Conservation (phyloP, 1,140 invertebrate species). For the Lethrus apterus region DNA sequence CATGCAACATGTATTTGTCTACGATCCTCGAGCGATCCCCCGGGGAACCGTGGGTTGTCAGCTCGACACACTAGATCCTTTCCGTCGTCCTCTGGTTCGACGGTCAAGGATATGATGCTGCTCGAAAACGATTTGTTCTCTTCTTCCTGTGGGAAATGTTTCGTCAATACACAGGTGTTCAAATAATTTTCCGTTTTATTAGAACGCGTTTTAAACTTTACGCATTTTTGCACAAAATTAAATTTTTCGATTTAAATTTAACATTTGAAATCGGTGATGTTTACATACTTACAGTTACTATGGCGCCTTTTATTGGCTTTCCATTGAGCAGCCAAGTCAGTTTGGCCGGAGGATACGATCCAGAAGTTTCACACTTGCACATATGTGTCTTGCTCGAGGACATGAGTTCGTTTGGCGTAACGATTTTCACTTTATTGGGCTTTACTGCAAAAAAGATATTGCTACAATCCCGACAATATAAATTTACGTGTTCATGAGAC, state of each 20-base stretch:
- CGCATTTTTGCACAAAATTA: too few species aligned
- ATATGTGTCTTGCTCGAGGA: slow-evolving; percentile 54
- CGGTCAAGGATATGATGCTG: slow-evolving; percentile 65
- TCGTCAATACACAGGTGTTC: too few species aligned
- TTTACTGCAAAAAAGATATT: slow-evolving; percentile 59
- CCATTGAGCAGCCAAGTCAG: slow-evolving; percentile 64
- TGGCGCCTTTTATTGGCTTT: slow-evolving; percentile 51
- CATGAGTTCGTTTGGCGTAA: slow-evolving; percentile 52
- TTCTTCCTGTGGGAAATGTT: too few species aligned
- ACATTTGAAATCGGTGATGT: too few species aligned
- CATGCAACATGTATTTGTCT: slow-evolving; percentile 73
- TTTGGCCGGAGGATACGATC: slow-evolving; percentile 65
- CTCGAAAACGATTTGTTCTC: slow-evolving; percentile 47
- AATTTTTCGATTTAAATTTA: too few species aligned
- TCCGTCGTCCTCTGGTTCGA: slow-evolving; percentile 69
- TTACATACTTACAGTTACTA: slow-evolving; percentile 43
- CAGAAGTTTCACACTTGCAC: slow-evolving; percentile 60
- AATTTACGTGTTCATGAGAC: too few species aligned
- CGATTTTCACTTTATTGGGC: slow-evolving; percentile 60
- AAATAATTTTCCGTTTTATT: too few species aligned
- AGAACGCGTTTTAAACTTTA: too few species aligned
- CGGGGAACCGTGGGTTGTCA: slow-evolving; percentile 82
- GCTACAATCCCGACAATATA: too few species aligned
- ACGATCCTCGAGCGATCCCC: slow-evolving; percentile 68
- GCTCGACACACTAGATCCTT: slow-evolving; percentile 76